Percentiles rank a stretch among this genome's conserved stretches.
Evolutionary conservation across 2,797 vertebrate genomes (phyloP).

Genomic region (Crax fasciolata): DNA sequence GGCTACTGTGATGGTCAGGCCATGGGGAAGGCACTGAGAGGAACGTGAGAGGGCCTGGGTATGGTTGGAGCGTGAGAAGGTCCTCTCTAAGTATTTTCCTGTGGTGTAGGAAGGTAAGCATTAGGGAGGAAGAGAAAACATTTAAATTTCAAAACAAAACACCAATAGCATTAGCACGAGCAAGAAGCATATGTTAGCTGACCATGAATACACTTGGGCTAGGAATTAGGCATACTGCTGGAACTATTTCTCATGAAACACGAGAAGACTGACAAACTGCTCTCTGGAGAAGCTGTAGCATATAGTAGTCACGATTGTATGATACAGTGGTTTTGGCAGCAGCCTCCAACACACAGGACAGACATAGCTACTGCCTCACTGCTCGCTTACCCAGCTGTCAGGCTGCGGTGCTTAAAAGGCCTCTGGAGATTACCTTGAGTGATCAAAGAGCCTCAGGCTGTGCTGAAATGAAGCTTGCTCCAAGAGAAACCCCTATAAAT

Average conservation of each 20-base stretch:
- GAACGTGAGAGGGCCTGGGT: neutral
- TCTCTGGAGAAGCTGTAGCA: neutral
- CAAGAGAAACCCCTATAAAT: constrained; percentile 20
- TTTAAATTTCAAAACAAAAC: neutral
- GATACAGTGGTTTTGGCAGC: neutral
- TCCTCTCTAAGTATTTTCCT: neutral
- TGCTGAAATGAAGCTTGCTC: neutral
- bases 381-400: neutral
- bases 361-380: neutral
- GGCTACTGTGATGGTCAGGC: neutral
- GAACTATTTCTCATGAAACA: neutral
- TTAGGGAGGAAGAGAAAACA: neutral
- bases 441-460: constrained; percentile 15
- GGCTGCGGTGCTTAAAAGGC: neutral
- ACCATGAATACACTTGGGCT: neutral
- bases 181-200: neutral
- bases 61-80: neutral
- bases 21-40: neutral
- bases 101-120: neutral
- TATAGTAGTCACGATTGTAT: neutral
- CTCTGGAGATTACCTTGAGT: constrained; percentile 42
- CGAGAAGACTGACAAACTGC: neutral
- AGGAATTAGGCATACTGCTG: neutral
- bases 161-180: neutral
- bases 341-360: neutral